These are phyloP conservation scores for Turnix velox DNA, from an alignment of 2,113 vertebrate genomes.

Conservation along the genomic window DNA sequence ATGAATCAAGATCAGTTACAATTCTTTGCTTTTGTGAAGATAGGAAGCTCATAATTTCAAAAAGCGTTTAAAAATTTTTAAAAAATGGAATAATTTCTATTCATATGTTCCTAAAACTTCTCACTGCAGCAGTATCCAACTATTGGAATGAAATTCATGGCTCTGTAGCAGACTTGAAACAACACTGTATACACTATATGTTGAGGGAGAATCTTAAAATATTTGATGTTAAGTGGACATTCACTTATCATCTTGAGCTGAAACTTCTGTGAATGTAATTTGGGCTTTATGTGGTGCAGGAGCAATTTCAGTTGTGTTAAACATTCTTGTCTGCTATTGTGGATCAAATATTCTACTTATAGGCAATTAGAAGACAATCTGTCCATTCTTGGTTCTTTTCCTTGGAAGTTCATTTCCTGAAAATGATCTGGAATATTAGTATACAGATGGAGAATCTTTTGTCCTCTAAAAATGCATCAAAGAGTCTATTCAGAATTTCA, in stretches of 20 bases:
- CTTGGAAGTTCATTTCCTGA: not conserved
- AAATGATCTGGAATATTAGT: not conserved
- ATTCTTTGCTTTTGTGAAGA: not conserved
- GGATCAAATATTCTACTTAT: not conserved
- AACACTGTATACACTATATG: fast-evolving
- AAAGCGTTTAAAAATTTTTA: not conserved
- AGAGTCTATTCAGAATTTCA: not conserved
- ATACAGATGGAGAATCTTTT: not conserved
- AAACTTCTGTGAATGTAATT: not conserved
- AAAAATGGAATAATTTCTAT: not conserved
- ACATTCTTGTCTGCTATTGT: not conserved
- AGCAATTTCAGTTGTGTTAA: not conserved
- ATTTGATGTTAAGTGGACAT: not conserved
- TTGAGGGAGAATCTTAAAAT: not conserved
- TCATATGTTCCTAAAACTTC: not conserved
- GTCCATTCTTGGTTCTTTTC: not conserved
- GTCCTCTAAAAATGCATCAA: not conserved
- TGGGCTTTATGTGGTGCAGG: not conserved
- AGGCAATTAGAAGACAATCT: not conserved
- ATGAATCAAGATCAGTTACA: not conserved
- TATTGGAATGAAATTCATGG: not conserved
- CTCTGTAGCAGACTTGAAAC: not conserved
- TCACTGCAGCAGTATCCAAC: not conserved
- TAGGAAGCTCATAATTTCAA: too few relatives aligned
- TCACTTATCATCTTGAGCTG: not conserved